phyloP scores from a whole-genome alignment of 2,888 invertebrate genomes.

The Deilephila elpenor region DNA sequence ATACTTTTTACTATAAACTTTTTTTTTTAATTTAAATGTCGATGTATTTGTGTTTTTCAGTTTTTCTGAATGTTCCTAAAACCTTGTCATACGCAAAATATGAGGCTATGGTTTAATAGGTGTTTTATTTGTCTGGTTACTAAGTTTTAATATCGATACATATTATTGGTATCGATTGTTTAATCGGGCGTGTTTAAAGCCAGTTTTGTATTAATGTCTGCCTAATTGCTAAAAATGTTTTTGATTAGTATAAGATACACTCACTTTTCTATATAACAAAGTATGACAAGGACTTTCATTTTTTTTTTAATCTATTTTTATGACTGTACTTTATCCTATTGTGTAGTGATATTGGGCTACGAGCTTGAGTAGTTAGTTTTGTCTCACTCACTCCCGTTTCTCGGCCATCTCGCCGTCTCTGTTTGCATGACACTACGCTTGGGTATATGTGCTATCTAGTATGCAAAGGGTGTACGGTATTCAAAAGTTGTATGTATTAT shows the following conservation, averaged over 20 bases:
- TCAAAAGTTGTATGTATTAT: slow-evolving; percentile 37
- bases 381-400: slow-evolving; percentile 51
- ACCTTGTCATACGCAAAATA: no score
- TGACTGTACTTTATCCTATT: background rate
- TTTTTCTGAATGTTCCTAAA: no score
- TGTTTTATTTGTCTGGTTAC: no score
- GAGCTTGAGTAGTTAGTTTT: slow-evolving; percentile 56
- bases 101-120: no score
- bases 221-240: no score
- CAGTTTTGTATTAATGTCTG: no score
- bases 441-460: slow-evolving; percentile 61
- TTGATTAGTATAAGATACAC: background rate
- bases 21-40: no score
- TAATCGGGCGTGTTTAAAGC: no score
- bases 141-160: background rate
- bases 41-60: no score
- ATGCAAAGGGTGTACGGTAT: slow-evolving; percentile 45
- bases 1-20: background rate
- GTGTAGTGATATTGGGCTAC: slow-evolving; percentile 35
- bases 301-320: background rate
- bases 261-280: background rate
- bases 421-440: slow-evolving; percentile 68
- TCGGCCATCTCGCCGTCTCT: slow-evolving; percentile 49
- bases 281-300: background rate
- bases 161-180: background rate